These are phyloP conservation scores for Zygothrica quintamaculata DNA, from an alignment of 2,888 invertebrate genomes.

Conservation along the genomic window DNA sequence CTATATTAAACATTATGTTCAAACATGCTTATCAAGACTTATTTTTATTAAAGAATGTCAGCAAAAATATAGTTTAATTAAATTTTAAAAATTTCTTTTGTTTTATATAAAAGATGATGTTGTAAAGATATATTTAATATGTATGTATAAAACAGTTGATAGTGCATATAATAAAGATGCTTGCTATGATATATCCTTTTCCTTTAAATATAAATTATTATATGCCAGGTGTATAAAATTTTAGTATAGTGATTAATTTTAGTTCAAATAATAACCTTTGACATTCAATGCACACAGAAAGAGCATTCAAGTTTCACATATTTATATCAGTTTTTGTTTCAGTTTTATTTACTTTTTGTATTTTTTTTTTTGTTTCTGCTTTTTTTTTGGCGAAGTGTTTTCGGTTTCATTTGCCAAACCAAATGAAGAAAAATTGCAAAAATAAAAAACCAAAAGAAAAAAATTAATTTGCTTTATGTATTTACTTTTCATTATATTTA, in stretches of 20 bases:
- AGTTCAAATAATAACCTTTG: background rate
- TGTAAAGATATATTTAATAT: too few relatives aligned
- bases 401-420: slow-evolving; percentile 48
- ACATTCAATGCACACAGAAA: background rate
- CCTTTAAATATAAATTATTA: too few relatives aligned
- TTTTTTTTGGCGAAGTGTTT: slow-evolving; percentile 29
- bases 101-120: too few relatives aligned
- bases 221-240: too few relatives aligned
- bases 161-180: too few relatives aligned
- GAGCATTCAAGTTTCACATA: slow-evolving; percentile 11
- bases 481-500: slow-evolving; percentile 58
- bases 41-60: background rate
- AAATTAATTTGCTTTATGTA: slow-evolving; percentile 45
- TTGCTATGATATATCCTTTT: too few relatives aligned
- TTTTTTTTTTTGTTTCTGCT: slow-evolving; percentile 7
- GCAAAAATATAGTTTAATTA: too few relatives aligned
- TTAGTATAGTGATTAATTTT: too few relatives aligned
- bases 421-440: slow-evolving; percentile 44
- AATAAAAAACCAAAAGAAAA: slow-evolving; percentile 19
- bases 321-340: background rate
- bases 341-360: slow-evolving; percentile 1
- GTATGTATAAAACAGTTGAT: too few relatives aligned
- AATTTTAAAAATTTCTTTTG: too few relatives aligned
- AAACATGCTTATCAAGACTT: background rate
- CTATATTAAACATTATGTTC: background rate